Evolutionary conservation across 1,140 invertebrate species (phyloP).

Genomic region (Pissodes strobi): DNA sequence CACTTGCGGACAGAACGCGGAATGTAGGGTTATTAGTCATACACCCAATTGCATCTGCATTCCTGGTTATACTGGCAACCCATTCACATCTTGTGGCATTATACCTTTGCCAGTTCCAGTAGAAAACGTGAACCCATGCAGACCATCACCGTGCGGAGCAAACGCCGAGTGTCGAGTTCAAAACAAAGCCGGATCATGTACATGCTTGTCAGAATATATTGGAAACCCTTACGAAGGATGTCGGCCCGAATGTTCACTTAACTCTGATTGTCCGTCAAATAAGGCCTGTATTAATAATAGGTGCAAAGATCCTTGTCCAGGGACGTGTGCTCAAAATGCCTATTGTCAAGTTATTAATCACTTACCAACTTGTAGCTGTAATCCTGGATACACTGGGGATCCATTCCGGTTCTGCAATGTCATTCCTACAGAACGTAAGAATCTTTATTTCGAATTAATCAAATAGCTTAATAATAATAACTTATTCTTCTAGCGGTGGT

Average conservation of each 20-base stretch:
- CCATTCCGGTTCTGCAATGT: slow-evolving; percentile 62
- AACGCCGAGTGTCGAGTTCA: slow-evolving; percentile 67
- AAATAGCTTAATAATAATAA: background rate
- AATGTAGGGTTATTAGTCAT: slow-evolving; percentile 82
- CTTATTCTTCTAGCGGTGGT: slow-evolving; percentile 25
- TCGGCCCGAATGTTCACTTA: slow-evolving; percentile 66
- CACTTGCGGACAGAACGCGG: slow-evolving; percentile 78
- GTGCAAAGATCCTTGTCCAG: slow-evolving; percentile 69
- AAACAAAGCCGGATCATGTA: slow-evolving; percentile 66
- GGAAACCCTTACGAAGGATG: slow-evolving; percentile 76
- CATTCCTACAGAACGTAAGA: slow-evolving; percentile 46
- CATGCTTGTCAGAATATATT: slow-evolving; percentile 68
- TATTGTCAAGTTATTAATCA: slow-evolving; percentile 65
- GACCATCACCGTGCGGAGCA: slow-evolving; percentile 68
- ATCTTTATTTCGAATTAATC: background rate
- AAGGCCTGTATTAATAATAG: slow-evolving; percentile 64
- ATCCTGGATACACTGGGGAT: slow-evolving; percentile 64
- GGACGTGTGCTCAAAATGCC: slow-evolving; percentile 67
- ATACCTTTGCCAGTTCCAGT: slow-evolving; percentile 44
- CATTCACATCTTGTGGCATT: slow-evolving; percentile 65
- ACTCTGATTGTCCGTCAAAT: slow-evolving; percentile 66
- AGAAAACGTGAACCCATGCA: slow-evolving; percentile 60
- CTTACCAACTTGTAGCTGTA: slow-evolving; percentile 62
- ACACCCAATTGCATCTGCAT: slow-evolving; percentile 79
- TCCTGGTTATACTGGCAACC: slow-evolving; percentile 75